Evolutionary conservation across 2,888 invertebrate species (phyloP), one percentile per base, ranked within the genome.

Genomic region (Achlya flavicornis): DNA sequence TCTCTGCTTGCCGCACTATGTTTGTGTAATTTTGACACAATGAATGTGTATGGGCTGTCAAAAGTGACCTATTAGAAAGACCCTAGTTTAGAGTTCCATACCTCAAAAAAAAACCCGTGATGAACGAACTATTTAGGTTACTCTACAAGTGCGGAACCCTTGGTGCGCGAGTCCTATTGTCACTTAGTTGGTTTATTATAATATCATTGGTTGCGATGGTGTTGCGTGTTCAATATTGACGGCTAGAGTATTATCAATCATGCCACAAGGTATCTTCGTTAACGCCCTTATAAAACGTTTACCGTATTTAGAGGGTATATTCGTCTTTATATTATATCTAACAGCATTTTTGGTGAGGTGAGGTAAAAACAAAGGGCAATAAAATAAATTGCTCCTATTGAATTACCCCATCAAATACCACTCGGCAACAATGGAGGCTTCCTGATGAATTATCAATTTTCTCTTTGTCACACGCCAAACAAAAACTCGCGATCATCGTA

Each of bases 371-470:
- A 87, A 86, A 84, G 78, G 77, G 74, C 77, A 83, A 83, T 84
- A 80, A 86, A 85, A 86, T 81, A 84, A 88, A 86, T 84, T 79
- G 83, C 76, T 78, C 81, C 80, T 81, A 83, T 85, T 83, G 84
- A 87, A 87, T 86, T 81, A 83, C 80, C 70, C 81, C 84, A 87
- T 89, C 88, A 86, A 85, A 85, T 80, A 83, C 74, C 83, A 83
- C 82, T 86, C 81, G 76, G 80, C 79, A 81, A 89, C 89, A 89
- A 89, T 85, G 78, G 81, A 77, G 75, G 80, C 76, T 82, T 81
- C 74, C 86, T 88, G 89, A 89, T 90, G 88, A 90, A 91, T 89
- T 90, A 90, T 89, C 89, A 90, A 90, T 91, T 90, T 89, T 86
- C 90, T 85, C 87, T 90, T 89, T 89, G 88, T 90, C 87, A 86